Evolutionary conservation across 2,797 vertebrate genomes (phyloP), one percentile per base, ranked within the genome.

Genomic region (Astyanax mexicanus): DNA sequence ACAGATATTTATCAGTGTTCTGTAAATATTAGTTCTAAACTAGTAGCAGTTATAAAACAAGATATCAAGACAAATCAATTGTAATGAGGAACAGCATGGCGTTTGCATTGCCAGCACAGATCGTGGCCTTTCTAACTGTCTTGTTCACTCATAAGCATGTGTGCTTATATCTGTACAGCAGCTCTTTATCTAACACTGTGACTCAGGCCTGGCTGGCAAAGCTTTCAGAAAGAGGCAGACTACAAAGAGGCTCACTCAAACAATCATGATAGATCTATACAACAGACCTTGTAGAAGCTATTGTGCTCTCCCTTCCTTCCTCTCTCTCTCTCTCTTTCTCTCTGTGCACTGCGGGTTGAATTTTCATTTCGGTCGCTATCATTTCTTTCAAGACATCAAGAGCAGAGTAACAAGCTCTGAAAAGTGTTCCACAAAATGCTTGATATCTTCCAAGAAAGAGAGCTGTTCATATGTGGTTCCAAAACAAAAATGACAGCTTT

Each of bases 61-160:
- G n/a, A n/a, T 6, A 55, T 55, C 52, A 13, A 19, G n/a, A 11
- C 40, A 40, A 10, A 21, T 55, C 52, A 17, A 4, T 37, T 69
- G 35, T 77, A 13, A 29, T 65, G 29, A 32, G 60, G 19, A 27
- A 32, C 51, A 68, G 23, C 40, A 40, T 62, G 35, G 19, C 17
- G 4, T 67, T 72, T 78, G 75, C 75, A 72, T 37, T 72, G 61
- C 61, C 58, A 66, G 70, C 51, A 71, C 40, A 72, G 60, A 72
- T 12, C 55, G 54, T 10, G 13, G 42, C 75, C 6, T 62, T 25
- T 51, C 25, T 45, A 72, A 47, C 12, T 25, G 7, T 51, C 55
- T 25, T 60, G 32, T 55, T 52, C 52, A 68, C 19, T 44, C 15
- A 38, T 65, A 7, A 25, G 21, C 21, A 65, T 27, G 38, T 44